Evolutionary conservation across 2,888 invertebrate species (phyloP), one percentile per base, ranked within the genome.

Genomic region (Rhingia campestris): DNA sequence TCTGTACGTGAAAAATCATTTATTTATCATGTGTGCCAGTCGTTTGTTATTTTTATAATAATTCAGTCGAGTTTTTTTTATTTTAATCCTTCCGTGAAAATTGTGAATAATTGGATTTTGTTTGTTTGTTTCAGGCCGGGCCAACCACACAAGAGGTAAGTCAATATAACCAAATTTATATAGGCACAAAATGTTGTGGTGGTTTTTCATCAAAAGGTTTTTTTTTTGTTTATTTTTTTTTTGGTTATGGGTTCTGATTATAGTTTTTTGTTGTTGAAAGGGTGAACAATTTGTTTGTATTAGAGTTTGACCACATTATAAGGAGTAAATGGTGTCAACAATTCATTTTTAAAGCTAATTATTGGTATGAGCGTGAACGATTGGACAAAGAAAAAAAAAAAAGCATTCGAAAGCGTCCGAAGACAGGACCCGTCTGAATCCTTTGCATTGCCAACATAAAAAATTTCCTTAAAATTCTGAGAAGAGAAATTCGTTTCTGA

Each of bases 101-200:
- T 30, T 37, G 10, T 47, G 37, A 63, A 22, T 49, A 63, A 37
- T 63, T 63, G 37, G 3, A 9, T 45, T 9, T 61, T 53, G n/a
- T 45, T 33, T 33, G 53, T 12, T 45, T 72, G n/a, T 80, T 80
- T 54, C 12, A 80, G 79, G 73, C 66, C 73, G 79, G 61, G 73
- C 79, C 73, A 80, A 66, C 45, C 73, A 66, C 66, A 49, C 72
- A 79, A 66, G 79, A 73, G 73, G 79, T 80, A 53, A 66, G 64
- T 70, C 37, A n/a, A 63, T 54, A 9, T n/a, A 6, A n/a, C 12
- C 12, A 32, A n/a, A 32, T 6, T 22, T 4, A 49, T 4, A 9
- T 30, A 30, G 3, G 39, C 10, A 39, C 9, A 12, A 22, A 22
- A 2, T 49, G 10, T 30, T 30, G 5, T 47, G 6, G 6, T 14